These are phyloP conservation scores for Dendrolimus pini DNA, from an alignment of 2,888 invertebrate genomes.

Conservation along the genomic window DNA sequence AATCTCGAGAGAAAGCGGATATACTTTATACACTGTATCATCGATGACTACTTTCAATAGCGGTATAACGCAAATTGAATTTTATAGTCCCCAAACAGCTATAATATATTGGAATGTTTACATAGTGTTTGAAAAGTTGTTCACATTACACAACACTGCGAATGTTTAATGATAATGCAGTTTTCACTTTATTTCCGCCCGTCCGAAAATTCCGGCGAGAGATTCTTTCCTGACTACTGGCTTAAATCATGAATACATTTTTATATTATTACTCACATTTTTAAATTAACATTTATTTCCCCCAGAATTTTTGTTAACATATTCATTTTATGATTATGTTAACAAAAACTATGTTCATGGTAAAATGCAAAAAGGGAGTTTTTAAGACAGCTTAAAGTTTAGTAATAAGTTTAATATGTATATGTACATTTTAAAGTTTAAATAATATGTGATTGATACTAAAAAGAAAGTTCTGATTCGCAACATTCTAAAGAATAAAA, in stretches of 20 bases:
- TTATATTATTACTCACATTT: not conserved
- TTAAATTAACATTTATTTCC: not conserved
- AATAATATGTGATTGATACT: too few relatives aligned
- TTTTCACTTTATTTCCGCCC: not conserved
- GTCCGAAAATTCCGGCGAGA: not conserved
- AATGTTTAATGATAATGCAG: not conserved
- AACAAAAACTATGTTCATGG: too few relatives aligned
- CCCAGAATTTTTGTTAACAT: not conserved
- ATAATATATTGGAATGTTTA: not conserved
- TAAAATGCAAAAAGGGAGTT: too few relatives aligned
- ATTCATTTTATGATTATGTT: not conserved
- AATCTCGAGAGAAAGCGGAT: slow-evolving; percentile 55
- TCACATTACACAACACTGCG: not conserved
- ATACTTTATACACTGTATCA: slow-evolving; percentile 32
- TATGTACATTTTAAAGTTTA: too few relatives aligned
- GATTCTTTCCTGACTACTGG: not conserved
- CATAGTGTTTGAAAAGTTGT: not conserved
- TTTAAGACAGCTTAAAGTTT: too few relatives aligned
- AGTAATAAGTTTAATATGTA: too few relatives aligned
- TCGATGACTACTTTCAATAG: slow-evolving; percentile 46
- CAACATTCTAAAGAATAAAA: too few relatives aligned
- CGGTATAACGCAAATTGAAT: slow-evolving; percentile 39
- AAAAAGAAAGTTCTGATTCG: too few relatives aligned
- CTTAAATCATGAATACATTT: too few relatives aligned
- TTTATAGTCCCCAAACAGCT: slow-evolving; percentile 4